Conservation (phyloP, 2,888 invertebrate species). For the Agriopis aurantiaria region DNA sequence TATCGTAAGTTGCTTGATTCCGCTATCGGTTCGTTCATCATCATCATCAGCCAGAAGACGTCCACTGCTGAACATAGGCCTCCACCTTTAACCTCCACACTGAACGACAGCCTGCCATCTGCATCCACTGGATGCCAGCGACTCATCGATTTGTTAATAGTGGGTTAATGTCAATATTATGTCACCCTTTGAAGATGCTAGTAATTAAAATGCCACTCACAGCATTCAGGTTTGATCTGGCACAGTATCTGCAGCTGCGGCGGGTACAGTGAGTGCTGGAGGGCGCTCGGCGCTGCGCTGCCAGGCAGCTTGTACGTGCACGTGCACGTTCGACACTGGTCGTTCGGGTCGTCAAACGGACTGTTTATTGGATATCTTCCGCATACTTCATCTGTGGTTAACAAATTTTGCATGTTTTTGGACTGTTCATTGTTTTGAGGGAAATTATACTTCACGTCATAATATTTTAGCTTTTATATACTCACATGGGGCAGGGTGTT, state of each 20-base stretch:
- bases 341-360: conserved; percentile 53
- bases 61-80: no score
- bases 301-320: conserved; percentile 47
- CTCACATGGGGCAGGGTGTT: neutral
- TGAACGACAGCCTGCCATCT: no score
- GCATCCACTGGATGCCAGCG: no score
- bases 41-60: no score
- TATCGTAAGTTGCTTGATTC: no score
- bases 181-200: neutral
- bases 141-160: no score
- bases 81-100: no score
- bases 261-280: neutral
- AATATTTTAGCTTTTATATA: neutral
- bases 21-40: no score
- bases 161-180: no score
- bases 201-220: neutral
- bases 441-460: no score
- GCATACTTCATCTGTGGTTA: neutral
- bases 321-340: conserved; percentile 62
- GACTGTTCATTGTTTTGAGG: no score
- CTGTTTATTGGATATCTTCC: neutral
- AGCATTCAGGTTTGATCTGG: conserved; percentile 11
- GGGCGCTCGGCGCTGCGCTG: neutral
- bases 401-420: neutral
- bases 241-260: conserved; percentile 5